Evolutionary conservation across 2,888 invertebrate species (phyloP).

Genomic region (Sicus ferrugineus): DNA sequence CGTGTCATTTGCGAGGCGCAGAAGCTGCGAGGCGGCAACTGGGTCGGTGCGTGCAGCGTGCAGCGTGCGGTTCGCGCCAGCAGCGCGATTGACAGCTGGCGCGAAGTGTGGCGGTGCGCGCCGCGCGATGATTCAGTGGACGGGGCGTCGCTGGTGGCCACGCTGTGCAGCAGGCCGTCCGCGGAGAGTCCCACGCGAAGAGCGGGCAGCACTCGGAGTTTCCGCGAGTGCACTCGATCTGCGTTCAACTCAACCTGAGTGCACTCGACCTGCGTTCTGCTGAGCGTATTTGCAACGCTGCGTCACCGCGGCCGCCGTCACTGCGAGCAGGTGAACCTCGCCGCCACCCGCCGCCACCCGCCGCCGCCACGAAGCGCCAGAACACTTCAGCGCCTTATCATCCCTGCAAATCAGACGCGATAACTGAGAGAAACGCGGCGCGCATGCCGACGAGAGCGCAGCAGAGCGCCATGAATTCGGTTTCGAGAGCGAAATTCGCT

Average conservation of each 20-base stretch:
- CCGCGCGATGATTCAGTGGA: slow-evolving; percentile 32
- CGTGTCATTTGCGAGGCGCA: background rate
- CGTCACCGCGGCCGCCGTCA: background rate
- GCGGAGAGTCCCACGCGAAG: slow-evolving; percentile 8
- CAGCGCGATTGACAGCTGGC: slow-evolving; percentile 37
- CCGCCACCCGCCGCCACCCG: background rate
- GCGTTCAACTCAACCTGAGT: slow-evolving; percentile 13
- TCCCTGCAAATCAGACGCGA: background rate
- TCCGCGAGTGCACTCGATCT: too few relatives aligned
- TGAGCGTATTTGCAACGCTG: too few relatives aligned
- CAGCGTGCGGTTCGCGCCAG: background rate
- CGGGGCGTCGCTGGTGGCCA: background rate
- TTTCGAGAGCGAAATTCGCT: too few relatives aligned
- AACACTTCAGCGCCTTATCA: slow-evolving; percentile 3
- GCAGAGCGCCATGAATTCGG: too few relatives aligned
- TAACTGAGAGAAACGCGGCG: slow-evolving; percentile 7
- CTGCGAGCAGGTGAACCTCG: slow-evolving; percentile 8
- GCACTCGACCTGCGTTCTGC: background rate
- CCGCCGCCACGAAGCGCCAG: slow-evolving; percentile 11
- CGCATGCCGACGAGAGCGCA: background rate
- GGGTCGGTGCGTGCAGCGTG: background rate
- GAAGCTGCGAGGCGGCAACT: background rate
- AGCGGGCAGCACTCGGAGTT: too few relatives aligned
- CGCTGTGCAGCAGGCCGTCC: background rate
- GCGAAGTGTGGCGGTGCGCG: slow-evolving; percentile 35